phyloP scores from a whole-genome alignment of 92 coral and sea anemone genomes.

The Blastomussa wellsi region DNA sequence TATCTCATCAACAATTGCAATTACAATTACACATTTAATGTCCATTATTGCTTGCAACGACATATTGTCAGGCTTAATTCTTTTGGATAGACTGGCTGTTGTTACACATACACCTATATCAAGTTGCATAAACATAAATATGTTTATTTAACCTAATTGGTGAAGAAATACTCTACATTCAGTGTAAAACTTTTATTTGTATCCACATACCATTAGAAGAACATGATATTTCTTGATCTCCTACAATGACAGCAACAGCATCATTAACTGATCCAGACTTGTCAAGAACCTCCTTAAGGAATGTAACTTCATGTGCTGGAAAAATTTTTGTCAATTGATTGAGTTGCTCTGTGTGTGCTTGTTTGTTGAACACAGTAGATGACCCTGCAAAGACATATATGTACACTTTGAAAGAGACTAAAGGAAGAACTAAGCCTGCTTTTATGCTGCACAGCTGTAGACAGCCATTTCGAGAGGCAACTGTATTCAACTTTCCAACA shows the following conservation, averaged over 20 bases:
- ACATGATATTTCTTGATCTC: slow-evolving; percentile 34
- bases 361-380: slow-evolving; percentile 5
- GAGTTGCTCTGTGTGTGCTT: slow-evolving; percentile 16
- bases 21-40: slow-evolving; percentile 5
- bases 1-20: too few species aligned
- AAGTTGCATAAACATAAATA: slow-evolving; percentile 7
- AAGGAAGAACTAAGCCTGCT: slow-evolving; percentile 21
- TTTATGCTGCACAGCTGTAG: slow-evolving; percentile 17
- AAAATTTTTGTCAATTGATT: slow-evolving; percentile 31
- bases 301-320: slow-evolving; percentile 39
- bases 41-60: slow-evolving; percentile 26
- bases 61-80: slow-evolving; percentile 1
- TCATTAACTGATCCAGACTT: slow-evolving; percentile 39
- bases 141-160: background rate
- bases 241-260: slow-evolving; percentile 52
- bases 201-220: slow-evolving; percentile 19
- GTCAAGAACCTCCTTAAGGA: slow-evolving; percentile 37
- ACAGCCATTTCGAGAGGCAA: slow-evolving; percentile 1
- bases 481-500: too few species aligned
- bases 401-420: slow-evolving; percentile 21
- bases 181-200: slow-evolving; percentile 6
- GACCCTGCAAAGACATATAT: slow-evolving; percentile 26
- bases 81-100: slow-evolving; percentile 31
- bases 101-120: slow-evolving; percentile 15
- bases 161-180: slow-evolving; percentile 8